These are phyloP conservation scores for Chloroceryle inda DNA, from an alignment of 2,797 vertebrate genomes.

Conservation along the genomic window DNA sequence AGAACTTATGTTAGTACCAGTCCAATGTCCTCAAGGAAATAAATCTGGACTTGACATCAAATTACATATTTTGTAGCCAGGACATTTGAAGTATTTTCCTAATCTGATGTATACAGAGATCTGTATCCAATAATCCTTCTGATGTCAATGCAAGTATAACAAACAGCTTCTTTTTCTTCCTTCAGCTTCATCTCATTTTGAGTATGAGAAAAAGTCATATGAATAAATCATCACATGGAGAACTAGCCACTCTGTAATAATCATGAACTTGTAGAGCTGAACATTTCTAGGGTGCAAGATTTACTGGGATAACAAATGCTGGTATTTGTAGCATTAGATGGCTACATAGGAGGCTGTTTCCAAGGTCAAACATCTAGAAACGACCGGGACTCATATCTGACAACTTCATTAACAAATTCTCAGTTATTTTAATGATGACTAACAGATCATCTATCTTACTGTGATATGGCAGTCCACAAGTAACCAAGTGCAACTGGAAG, in stretches of 20 bases:
- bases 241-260: fast-evolving
- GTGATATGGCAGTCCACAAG: too few species aligned
- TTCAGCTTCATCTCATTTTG: background rate
- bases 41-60: constrained; percentile 44
- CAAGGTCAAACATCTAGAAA: background rate
- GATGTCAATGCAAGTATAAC: background rate
- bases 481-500: background rate
- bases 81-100: background rate
- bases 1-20: constrained; percentile 22
- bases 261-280: background rate
- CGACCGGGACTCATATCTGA: background rate
- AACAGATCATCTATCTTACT: background rate
- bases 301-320: background rate
- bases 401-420: background rate
- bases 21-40: constrained; percentile 16
- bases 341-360: background rate
- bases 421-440: background rate
- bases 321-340: background rate
- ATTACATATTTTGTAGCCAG: background rate
- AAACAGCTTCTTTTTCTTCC: background rate
- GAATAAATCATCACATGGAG: background rate
- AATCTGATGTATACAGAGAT: background rate
- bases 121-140: background rate
- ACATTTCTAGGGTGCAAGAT: background rate
- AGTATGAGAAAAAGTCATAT: background rate